Percentiles rank a stretch among this genome's conserved stretches.
phyloP scores from a whole-genome alignment of 2,113 vertebrate species.

The Trichomycterus rosablanca region DNA sequence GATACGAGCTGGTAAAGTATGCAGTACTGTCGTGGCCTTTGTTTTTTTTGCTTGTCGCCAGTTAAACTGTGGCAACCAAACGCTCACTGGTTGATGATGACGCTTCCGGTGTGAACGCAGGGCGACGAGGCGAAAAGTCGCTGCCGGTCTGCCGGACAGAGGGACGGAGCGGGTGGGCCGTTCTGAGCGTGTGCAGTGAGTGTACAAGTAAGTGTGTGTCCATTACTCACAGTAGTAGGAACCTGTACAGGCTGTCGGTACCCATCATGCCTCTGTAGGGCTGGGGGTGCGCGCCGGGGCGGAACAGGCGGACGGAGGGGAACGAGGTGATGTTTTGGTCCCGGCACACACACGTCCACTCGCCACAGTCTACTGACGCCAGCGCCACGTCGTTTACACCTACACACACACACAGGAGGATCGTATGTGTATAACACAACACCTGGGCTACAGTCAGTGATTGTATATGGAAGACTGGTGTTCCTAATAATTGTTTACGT shows the following conservation, averaged over 20 bases:
- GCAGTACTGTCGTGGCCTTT: too few relatives aligned
- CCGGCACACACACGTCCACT: conserved; percentile 79
- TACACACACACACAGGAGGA: conserved; percentile 42
- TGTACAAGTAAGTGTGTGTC: neutral
- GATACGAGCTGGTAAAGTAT: too few relatives aligned
- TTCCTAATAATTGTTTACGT: too few relatives aligned
- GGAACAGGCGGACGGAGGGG: conserved; percentile 74
- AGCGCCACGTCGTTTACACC: conserved; percentile 63
- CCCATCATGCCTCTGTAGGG: conserved; percentile 81
- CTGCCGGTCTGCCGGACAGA: too few relatives aligned
- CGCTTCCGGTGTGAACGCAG: too few relatives aligned
- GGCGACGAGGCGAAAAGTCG: too few relatives aligned
- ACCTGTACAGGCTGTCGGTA: conserved; percentile 70
- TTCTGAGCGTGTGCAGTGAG: too few relatives aligned
- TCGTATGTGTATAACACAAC: neutral
- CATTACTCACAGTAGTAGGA: conserved; percentile 82
- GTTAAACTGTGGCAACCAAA: too few relatives aligned
- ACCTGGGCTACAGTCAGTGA: neutral
- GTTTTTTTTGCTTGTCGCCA: too few relatives aligned
- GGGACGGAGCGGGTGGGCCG: too few relatives aligned
- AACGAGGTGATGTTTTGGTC: conserved; percentile 76
- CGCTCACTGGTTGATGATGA: too few relatives aligned
- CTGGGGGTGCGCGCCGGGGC: conserved; percentile 52
- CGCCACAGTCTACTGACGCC: conserved; percentile 78
- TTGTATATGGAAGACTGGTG: too few relatives aligned